phyloP scores from a whole-genome alignment of 2,888 invertebrate species.

The Drosophila sordidula region DNA sequence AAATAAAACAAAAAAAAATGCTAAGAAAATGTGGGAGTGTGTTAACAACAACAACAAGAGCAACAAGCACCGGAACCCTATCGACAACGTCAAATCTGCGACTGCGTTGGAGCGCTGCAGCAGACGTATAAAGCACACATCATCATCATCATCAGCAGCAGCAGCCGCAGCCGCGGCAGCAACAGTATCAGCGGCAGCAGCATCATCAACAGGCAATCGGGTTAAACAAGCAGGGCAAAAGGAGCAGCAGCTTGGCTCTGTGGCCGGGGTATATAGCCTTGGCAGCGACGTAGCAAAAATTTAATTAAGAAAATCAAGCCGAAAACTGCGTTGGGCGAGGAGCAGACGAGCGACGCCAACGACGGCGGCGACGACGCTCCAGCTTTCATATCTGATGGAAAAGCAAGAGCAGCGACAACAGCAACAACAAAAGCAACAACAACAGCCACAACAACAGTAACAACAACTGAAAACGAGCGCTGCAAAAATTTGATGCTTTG shows the following conservation, averaged over 20 bases:
- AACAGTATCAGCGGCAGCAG: slow-evolving; percentile 27
- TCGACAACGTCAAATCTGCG: slow-evolving; percentile 68
- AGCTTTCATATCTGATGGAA: slow-evolving; percentile 81
- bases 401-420: slow-evolving; percentile 69
- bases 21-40: slow-evolving; percentile 73
- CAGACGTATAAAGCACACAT: slow-evolving; percentile 77
- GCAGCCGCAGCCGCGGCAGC: slow-evolving; percentile 34
- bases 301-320: slow-evolving; percentile 82
- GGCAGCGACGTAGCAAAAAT: slow-evolving; percentile 79
- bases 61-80: slow-evolving; percentile 61
- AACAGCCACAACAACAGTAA: slow-evolving; percentile 38
- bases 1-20: slow-evolving; percentile 20
- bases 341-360: slow-evolving; percentile 61
- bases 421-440: slow-evolving; percentile 47
- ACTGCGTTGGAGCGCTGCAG: slow-evolving; percentile 66
- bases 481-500: slow-evolving; percentile 77
- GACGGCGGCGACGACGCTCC: slow-evolving; percentile 67
- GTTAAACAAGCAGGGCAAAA: slow-evolving; percentile 49
- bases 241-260: slow-evolving; percentile 37
- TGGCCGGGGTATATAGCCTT: slow-evolving; percentile 60
- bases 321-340: slow-evolving; percentile 74
- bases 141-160: slow-evolving; percentile 64
- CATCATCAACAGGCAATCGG: slow-evolving; percentile 58
- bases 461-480: slow-evolving; percentile 71
- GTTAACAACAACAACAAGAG: slow-evolving; percentile 75